These are phyloP conservation scores for Psilopogon haemacephalus DNA, from an alignment of 2,113 vertebrate species.

Conservation along the genomic window DNA sequence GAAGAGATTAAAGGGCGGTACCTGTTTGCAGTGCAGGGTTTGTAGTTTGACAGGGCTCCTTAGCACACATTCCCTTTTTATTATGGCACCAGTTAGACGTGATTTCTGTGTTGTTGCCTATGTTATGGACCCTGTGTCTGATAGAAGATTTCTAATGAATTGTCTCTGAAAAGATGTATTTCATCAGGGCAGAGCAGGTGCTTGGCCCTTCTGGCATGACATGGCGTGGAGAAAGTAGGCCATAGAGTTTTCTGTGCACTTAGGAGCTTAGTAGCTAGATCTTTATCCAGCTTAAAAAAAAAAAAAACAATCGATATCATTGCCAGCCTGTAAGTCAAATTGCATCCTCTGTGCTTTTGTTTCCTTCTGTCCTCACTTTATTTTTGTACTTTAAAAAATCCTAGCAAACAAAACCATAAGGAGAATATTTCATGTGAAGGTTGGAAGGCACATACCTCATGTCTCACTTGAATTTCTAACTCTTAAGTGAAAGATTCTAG, in stretches of 20 bases:
- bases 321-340: background rate
- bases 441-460: background rate
- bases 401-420: background rate
- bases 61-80: background rate
- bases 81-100: background rate
- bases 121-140: background rate
- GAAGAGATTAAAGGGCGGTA: background rate
- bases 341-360: background rate
- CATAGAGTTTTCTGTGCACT: background rate
- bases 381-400: background rate
- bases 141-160: background rate
- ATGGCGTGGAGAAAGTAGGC: background rate
- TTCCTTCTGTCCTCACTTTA: background rate
- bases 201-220: background rate
- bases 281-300: background rate
- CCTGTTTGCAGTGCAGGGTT: background rate
- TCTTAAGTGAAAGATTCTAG: background rate
- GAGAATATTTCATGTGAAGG: rapidly evolving
- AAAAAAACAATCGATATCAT: background rate
- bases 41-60: background rate
- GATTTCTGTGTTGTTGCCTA: background rate
- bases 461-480: background rate
- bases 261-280: background rate
- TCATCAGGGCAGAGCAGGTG: background rate
- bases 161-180: background rate